Evolutionary conservation across 2,797 vertebrate genomes (phyloP).

Genomic region (Falco peregrinus): DNA sequence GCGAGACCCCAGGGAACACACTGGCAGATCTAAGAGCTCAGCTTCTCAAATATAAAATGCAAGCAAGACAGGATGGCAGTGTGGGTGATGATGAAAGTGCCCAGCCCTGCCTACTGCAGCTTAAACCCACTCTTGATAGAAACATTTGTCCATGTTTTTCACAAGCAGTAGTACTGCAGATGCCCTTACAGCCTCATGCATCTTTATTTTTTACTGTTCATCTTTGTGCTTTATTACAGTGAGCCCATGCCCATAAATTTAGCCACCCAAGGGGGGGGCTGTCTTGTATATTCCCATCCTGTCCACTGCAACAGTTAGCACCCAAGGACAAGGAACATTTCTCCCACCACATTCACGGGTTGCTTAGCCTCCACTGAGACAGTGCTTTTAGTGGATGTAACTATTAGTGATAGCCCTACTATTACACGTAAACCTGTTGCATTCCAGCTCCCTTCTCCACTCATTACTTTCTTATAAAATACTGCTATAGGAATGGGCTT

Average conservation of each 20-base stretch:
- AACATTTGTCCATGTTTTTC: not conserved
- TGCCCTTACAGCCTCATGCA: not conserved
- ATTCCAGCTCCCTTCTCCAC: not conserved
- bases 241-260: no score
- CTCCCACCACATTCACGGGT: not conserved
- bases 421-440: not conserved
- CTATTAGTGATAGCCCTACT: not conserved
- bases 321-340: not conserved
- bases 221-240: not conserved
- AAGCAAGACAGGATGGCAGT: not conserved
- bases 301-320: not conserved
- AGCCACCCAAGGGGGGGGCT: not conserved
- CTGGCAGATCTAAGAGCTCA: not conserved
- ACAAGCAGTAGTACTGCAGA: not conserved
- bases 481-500: not conserved
- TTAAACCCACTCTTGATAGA: not conserved
- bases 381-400: accelerated
- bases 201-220: accelerated
- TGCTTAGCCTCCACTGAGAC: not conserved
- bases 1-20: not conserved
- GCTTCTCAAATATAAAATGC: not conserved
- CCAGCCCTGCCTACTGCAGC: not conserved
- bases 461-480: not conserved
- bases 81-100: not conserved
- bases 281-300: not conserved